A percentile compares a stretch with the other conserved stretches of the same genome.
These are phyloP conservation scores for Colostygia pectinataria DNA, from an alignment of 2,888 invertebrate species.

Conservation along the genomic window DNA sequence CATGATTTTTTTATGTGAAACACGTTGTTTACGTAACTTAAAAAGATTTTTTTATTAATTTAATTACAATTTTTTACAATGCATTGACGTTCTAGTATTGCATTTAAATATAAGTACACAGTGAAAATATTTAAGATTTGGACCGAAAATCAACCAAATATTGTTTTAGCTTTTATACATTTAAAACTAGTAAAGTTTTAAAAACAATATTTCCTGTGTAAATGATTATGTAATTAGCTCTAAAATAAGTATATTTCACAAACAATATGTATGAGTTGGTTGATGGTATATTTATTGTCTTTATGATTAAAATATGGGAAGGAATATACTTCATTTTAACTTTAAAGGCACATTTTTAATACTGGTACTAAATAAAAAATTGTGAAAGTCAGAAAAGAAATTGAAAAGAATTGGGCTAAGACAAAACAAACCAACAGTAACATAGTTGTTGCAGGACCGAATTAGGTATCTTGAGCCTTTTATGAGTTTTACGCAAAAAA, in stretches of 20 bases:
- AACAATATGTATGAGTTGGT: slow-evolving; percentile 1
- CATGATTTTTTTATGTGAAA: too few relatives aligned
- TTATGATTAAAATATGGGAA: slow-evolving; percentile 1
- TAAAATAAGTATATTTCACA: slow-evolving; percentile 15
- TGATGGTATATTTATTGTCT: slow-evolving; percentile 3
- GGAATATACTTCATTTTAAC: neutral
- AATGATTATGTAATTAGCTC: slow-evolving; percentile 8
- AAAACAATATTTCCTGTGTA: slow-evolving; percentile 1
- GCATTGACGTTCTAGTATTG: neutral
- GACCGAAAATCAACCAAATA: slow-evolving; percentile 3
- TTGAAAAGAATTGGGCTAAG: neutral
- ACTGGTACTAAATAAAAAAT: too few relatives aligned
- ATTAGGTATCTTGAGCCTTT: too few relatives aligned
- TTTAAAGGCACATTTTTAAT: slow-evolving; percentile 8
- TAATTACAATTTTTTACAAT: neutral
- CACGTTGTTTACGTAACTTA: too few relatives aligned
- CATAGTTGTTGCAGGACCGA: too few relatives aligned
- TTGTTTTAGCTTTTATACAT: neutral
- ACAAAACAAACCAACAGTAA: neutral
- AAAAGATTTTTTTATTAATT: too few relatives aligned
- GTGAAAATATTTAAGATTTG: slow-evolving; percentile 8
- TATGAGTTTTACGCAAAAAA: neutral
- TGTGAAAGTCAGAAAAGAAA: too few relatives aligned
- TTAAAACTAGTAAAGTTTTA: slow-evolving; percentile 1
- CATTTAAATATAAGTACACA: neutral